Base-by-base conservation (phyloP, 2,888 invertebrate species). In the Prosopocoilus inquinatus region DNA sequence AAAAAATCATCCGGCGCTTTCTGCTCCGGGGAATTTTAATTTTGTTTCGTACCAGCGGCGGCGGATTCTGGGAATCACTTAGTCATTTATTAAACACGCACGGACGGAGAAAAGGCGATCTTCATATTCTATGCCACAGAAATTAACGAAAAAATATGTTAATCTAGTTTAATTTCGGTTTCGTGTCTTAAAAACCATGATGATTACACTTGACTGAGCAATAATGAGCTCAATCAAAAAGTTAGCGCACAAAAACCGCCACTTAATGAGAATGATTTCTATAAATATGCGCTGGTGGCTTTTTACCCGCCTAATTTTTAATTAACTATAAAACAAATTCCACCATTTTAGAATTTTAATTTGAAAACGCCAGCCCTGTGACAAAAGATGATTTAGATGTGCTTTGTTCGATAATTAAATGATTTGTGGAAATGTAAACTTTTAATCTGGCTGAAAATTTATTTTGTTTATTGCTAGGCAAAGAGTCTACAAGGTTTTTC, bases 151-250 rank as follows among this genome's bases (percentile, higher is more conserved):
- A n/a, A 36, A 12, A 36, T 36, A 12, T 15, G 12, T 15, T 9
- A 11, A 15, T 15, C 11, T 16, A 41, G 13, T 9, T 11, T 41
- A 15, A 41, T 9, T 13, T 41, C 13, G 16, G 13, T 41, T 41
- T 9, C 9, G 41, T 41, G 41, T 9, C 20, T 28, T 28, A 41
- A 47, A 20, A 47, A 35, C 15, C 13, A 35, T 35, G 34, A 47
- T 11, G 16, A 35, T 12, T 33, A 47, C 47, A 47, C 34, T 35
- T 47, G 47, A 35, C 13, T 47, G 47, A 33, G 35, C 47, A 47
- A 33, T 47, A 47, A 47, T 47, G 47, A 47, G 33, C 47, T 11
- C 47, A 47, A 9, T 47, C 47, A 33, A 47, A 47, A 47, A 47
- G 13, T 15, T 34, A 35, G 11, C 34, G 32, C 33, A 35, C 34